Conservation (phyloP, 2,888 invertebrate species). For the Mythimna loreyi region DNA sequence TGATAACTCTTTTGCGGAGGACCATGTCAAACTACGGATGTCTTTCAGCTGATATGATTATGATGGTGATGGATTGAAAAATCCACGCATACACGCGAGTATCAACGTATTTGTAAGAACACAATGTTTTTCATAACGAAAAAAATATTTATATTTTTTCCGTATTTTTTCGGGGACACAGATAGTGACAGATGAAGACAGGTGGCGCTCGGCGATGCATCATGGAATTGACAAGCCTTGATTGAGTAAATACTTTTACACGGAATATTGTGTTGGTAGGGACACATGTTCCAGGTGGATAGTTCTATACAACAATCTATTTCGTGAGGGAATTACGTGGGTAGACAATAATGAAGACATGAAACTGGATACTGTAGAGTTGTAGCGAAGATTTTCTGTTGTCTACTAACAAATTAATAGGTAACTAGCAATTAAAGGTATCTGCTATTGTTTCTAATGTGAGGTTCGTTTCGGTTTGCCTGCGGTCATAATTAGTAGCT, state of each 20-base stretch:
- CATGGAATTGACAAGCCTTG: conserved; percentile 55
- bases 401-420: background rate
- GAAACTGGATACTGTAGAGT: too few species aligned
- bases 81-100: background rate
- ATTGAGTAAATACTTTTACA: conserved; percentile 48
- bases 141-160: conserved; percentile 15
- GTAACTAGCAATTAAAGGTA: too few species aligned
- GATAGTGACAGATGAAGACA: conserved; percentile 54
- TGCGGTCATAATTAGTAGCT: background rate
- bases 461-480: background rate
- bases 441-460: background rate
- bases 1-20: too few species aligned
- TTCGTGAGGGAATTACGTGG: background rate
- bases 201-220: conserved; percentile 58
- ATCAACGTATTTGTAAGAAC: conserved; percentile 4
- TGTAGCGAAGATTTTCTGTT: too few species aligned
- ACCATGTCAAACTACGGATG: too few species aligned
- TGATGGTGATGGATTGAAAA: background rate
- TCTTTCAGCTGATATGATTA: too few species aligned
- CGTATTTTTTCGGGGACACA: conserved; percentile 18
- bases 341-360: background rate
- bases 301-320: background rate
- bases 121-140: background rate
- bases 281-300: conserved; percentile 8
- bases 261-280: conserved; percentile 22